phyloP scores from a whole-genome alignment of 37 sponge, comb jelly and placozoan genomes.

The Chondrilla cf. caribensis region DNA sequence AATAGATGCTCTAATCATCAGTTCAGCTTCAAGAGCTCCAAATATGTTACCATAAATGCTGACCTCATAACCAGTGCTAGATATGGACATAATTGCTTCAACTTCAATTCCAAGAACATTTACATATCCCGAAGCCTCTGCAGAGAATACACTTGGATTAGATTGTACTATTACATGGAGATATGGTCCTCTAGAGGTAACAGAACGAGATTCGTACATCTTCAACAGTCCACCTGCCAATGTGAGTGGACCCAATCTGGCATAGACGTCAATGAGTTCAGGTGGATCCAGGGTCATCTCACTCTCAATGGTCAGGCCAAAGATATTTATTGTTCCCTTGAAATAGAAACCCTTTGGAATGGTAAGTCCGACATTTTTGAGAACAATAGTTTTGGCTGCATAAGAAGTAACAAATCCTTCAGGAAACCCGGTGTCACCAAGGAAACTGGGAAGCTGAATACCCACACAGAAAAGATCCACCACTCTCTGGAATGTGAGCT shows the following conservation, averaged over 20 bases:
- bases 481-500: constrained; percentile 5
- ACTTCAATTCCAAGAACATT: constrained; percentile 11
- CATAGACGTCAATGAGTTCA: not conserved
- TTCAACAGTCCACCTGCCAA: constrained; percentile 3
- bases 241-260: not conserved
- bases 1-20: not conserved
- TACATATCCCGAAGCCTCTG: constrained; percentile 13
- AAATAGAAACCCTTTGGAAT: constrained; percentile 27
- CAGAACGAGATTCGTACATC: constrained; percentile 22
- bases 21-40: not conserved
- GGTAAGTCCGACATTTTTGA: not conserved
- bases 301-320: constrained; percentile 1
- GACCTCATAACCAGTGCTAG: constrained; percentile 2
- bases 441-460: not conserved
- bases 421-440: constrained; percentile 36
- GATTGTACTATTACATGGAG: not conserved
- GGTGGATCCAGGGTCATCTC: constrained; percentile 18
- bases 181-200: constrained; percentile 3
- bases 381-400: not conserved
- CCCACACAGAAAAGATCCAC: constrained; percentile 23
- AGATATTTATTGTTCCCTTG: constrained; percentile 35
- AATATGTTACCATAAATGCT: constrained; percentile 9
- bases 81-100: constrained; percentile 3
- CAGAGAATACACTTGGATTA: not conserved
- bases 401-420: constrained; percentile 21